Percentiles rank a stretch among this genome's conserved stretches.
Conservation (phyloP, 35 echinoderm and acorn worm species). For the Lytechinus variegatus region DNA sequence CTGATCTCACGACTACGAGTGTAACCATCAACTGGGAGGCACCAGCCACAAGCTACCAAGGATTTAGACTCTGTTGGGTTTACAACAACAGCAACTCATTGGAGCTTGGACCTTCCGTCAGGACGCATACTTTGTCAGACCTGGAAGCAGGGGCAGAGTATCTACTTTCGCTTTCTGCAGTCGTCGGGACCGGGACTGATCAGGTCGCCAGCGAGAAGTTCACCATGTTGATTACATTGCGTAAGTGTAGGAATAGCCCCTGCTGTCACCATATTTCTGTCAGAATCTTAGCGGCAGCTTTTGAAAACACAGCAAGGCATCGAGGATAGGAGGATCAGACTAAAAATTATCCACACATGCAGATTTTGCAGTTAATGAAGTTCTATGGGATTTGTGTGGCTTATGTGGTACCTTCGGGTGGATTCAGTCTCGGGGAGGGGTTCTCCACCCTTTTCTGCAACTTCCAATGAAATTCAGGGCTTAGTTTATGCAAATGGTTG, state of each 20-base stretch:
- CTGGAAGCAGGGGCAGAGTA: background rate
- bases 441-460: too few relatives aligned
- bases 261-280: too few relatives aligned
- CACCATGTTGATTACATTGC: background rate
- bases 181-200: background rate
- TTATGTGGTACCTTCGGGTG: too few relatives aligned
- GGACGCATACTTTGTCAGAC: background rate
- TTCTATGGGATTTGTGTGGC: too few relatives aligned
- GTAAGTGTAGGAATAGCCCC: background rate
- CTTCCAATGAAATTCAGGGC: too few relatives aligned
- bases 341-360: too few relatives aligned
- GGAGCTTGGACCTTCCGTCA: slow-evolving; percentile 9
- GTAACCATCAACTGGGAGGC: background rate
- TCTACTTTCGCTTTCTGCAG: background rate
- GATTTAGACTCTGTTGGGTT: slow-evolving; percentile 1
- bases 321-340: too few relatives aligned
- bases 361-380: too few relatives aligned
- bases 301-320: too few relatives aligned
- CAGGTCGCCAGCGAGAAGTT: slow-evolving; percentile 28
- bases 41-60: background rate
- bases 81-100: background rate
- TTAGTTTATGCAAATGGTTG: too few relatives aligned
- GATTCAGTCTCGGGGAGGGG: too few relatives aligned
- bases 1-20: background rate
- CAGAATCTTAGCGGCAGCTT: too few relatives aligned